Evolutionary conservation across 2,113 vertebrate species (phyloP), one percentile per base, ranked within the genome.

Genomic region (Varanus komodoensis): DNA sequence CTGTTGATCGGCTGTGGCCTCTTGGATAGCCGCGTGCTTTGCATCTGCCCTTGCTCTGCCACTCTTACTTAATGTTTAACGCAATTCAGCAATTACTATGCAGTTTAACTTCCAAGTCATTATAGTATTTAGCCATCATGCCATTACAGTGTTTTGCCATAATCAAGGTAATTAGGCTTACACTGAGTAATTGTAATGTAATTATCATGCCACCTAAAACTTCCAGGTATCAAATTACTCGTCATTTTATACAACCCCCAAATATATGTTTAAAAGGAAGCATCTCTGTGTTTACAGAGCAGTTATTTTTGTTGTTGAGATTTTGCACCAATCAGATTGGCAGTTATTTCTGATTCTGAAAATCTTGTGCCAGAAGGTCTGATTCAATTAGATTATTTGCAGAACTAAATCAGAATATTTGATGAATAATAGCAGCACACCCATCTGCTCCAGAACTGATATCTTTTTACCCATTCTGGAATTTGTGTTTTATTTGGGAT

Each of bases 241-340:
- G 94, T 94, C 92, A 90, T 94, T 95, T 95, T 94, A 91, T 92
- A 88, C 34, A 78, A 19, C 67, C 67, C 38, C 27, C 0, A n/a
- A 48, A 94, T 54, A 54, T 54, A 92, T 93, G 92, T 95, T 94
- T 95, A 96, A 94, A 96, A 93, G 79, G 92, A 92, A 94, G 95
- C 92, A 90, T 84, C 80, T 87, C 87, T 93, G 90, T 94, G 89
- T 94, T 95, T 94, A 94, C 88, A 83, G 74, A 94, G 87, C 89
- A 87, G 78, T 84, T 94, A 86, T 0, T 90, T 92, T 91, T 91
- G 75, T 89, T 96, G 89, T 94, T 96, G 86, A 89, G 34, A 73
- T 94, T 96, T 95, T 93, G 91, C 71, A 88, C 89, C 87, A 95
- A 94, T 95, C 95, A 95, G 86, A 48, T 4, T 89, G 84, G 87